Evolutionary conservation across 1,140 invertebrate species (phyloP).

Genomic region (Bactericera cockerelli): DNA sequence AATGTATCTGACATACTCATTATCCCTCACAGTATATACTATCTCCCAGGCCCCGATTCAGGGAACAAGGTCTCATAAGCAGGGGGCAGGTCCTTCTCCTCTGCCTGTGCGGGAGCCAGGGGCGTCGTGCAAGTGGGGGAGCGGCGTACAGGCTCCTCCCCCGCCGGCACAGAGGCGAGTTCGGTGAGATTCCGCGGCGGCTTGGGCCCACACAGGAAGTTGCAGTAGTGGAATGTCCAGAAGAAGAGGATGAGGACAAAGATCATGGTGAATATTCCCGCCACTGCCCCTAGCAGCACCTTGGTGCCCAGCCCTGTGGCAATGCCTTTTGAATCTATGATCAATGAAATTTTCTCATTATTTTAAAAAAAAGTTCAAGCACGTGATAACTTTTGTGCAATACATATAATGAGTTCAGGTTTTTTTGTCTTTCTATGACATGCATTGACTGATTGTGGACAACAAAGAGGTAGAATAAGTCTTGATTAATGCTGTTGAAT

Average conservation of each 20-base stretch:
- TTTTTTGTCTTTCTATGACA: neutral
- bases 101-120: conserved; percentile 16
- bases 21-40: too few species aligned
- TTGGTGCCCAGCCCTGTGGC: conserved; percentile 15
- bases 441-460: neutral
- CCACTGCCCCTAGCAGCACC: conserved; percentile 23
- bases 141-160: neutral
- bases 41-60: too few species aligned
- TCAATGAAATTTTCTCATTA: too few species aligned
- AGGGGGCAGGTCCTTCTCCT: conserved; percentile 25
- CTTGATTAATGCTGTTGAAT: too few species aligned
- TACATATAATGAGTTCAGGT: neutral
- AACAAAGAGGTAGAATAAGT: neutral
- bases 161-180: neutral
- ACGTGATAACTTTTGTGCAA: neutral
- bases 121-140: neutral
- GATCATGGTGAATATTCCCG: conserved; percentile 25
- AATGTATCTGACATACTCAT: too few species aligned
- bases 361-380: neutral
- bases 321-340: neutral
- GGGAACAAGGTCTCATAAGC: conserved; percentile 26
- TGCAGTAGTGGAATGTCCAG: conserved; percentile 23
- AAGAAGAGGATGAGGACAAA: conserved; percentile 25
- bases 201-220: conserved; percentile 18
- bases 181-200: conserved; percentile 2